phyloP scores from a whole-genome alignment of 2,888 invertebrate genomes.

The Phengaris alcon region DNA sequence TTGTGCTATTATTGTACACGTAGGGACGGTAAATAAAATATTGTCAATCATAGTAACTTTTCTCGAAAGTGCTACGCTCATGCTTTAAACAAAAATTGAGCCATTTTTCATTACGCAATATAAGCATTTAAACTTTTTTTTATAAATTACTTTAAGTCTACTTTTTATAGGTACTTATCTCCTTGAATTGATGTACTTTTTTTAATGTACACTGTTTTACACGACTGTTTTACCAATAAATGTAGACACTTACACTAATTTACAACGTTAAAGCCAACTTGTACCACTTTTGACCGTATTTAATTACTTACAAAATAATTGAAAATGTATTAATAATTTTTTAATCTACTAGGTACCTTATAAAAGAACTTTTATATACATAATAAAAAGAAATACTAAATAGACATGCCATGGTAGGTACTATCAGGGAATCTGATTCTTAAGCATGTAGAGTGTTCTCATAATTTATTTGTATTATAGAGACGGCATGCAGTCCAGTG shows the following conservation, averaged over 20 bases:
- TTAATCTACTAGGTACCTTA: too few species aligned
- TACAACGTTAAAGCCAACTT: slow-evolving; percentile 3
- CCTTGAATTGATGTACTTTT: neutral
- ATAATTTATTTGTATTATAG: too few species aligned
- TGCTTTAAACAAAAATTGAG: slow-evolving; percentile 6
- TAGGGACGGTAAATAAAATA: slow-evolving; percentile 8
- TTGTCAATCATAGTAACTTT: slow-evolving; percentile 17
- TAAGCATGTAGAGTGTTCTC: too few species aligned
- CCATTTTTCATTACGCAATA: neutral
- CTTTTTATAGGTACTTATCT: neutral
- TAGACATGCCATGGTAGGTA: too few species aligned
- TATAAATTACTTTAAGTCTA: neutral
- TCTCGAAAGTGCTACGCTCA: neutral
- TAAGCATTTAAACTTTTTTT: neutral
- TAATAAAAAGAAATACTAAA: too few species aligned
- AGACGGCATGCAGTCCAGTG: too few species aligned
- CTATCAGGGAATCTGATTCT: too few species aligned
- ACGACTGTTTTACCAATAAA: neutral
- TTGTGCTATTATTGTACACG: slow-evolving; percentile 1
- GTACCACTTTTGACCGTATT: neutral
- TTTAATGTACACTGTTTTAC: neutral
- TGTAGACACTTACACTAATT: neutral
- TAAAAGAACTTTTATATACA: too few species aligned
- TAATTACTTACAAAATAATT: neutral
- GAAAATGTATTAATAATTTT: too few species aligned